A percentile compares a stretch with the other conserved stretches of the same genome.
Conservation (phyloP, 2,113 vertebrate genomes). For the Cavia porcellus region DNA sequence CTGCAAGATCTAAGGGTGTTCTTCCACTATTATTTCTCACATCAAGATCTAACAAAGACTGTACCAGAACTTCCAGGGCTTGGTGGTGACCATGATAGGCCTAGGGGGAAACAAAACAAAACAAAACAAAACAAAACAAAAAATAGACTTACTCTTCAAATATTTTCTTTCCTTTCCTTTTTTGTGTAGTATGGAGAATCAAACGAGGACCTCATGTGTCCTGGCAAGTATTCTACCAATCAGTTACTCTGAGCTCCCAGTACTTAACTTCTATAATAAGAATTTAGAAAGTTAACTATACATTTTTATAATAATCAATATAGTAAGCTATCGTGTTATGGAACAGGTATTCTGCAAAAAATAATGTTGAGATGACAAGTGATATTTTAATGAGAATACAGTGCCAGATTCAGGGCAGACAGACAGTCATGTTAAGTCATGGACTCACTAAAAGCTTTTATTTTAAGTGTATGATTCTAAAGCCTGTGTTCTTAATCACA, state of each 20-base stretch:
- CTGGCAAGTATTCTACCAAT: not conserved
- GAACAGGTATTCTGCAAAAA: slow-evolving; percentile 38
- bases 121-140: too few relatives aligned
- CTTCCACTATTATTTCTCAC: slow-evolving; percentile 96
- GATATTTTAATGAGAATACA: slow-evolving; percentile 3
- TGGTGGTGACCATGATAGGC: slow-evolving; percentile 98
- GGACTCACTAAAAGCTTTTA: not conserved
- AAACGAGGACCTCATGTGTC: not conserved
- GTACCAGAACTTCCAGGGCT: slow-evolving; percentile 97
- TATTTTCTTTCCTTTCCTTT: not conserved
- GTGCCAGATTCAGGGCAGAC: not conserved
- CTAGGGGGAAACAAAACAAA: slow-evolving; percentile 85
- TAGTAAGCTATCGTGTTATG: not conserved
- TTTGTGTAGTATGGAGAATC: not conserved
- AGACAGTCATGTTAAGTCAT: not conserved
- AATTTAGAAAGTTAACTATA: slow-evolving; percentile 50
- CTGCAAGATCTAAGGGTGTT: slow-evolving; percentile 96
- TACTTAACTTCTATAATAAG: not conserved
- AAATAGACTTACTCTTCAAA: not conserved
- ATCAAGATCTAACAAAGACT: slow-evolving; percentile 97
- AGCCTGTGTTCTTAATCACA: not conserved
- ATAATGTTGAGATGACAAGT: not conserved
- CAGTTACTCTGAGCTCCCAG: not conserved
- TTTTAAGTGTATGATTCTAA: not conserved
- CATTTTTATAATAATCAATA: slow-evolving; percentile 33